Evolutionary conservation across 2,113 vertebrate genomes (phyloP).

Genomic region (Brienomyrus brachyistius): DNA sequence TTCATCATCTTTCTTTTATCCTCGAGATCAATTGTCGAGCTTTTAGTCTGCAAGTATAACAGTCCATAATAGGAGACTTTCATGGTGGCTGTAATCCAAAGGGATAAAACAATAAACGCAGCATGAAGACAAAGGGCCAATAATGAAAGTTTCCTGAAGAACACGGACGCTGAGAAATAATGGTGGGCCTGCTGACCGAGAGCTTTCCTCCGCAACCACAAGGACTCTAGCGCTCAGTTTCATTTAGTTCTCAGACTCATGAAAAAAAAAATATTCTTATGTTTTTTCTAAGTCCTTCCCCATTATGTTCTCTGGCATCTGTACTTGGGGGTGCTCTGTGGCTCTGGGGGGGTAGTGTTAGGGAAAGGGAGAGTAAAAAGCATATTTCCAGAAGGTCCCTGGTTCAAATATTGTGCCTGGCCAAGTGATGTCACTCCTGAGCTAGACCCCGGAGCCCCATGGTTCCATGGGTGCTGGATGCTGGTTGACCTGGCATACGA

Average conservation of each 20-base stretch:
- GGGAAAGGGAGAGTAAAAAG: neutral
- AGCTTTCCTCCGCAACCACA: neutral
- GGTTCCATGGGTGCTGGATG: neutral
- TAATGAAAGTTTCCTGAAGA: neutral
- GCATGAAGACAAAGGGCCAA: neutral
- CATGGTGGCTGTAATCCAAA: neutral
- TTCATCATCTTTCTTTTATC: neutral
- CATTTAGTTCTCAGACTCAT: neutral
- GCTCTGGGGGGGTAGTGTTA: neutral
- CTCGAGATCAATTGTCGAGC: neutral
- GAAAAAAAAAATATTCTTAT: neutral
- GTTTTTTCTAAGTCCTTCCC: neutral
- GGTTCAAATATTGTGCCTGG: neutral
- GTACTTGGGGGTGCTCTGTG: neutral
- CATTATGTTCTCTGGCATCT: neutral
- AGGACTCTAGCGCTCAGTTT: neutral
- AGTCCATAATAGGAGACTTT: neutral
- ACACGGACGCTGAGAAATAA: neutral
- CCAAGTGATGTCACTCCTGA: neutral
- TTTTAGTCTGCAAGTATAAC: neutral
- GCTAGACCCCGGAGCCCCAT: neutral
- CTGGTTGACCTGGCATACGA: neutral
- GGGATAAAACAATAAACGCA: neutral
- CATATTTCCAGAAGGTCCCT: neutral
- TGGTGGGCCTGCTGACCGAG: neutral